Evolutionary conservation across 2,797 vertebrate species (phyloP).

Genomic region (Muraenolepis orangiensis): DNA sequence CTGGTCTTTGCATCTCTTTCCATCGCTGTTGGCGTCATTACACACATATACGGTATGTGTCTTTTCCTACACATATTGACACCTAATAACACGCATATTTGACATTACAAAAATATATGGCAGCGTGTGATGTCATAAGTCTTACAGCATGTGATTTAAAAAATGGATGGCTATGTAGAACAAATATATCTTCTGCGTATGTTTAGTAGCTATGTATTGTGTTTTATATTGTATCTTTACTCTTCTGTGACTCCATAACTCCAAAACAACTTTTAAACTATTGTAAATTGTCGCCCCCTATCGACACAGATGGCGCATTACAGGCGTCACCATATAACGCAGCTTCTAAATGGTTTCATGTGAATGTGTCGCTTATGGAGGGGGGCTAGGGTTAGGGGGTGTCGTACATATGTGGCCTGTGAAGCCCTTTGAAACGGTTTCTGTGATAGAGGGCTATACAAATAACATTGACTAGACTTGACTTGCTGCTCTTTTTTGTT

Average conservation of each 20-base stretch:
- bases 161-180: neutral
- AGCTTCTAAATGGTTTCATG: too few relatives aligned
- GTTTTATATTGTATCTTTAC: neutral
- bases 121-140: neutral
- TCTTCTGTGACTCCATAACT: neutral
- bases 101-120: neutral
- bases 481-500: too few relatives aligned
- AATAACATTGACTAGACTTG: too few relatives aligned
- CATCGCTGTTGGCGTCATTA: slow-evolving; percentile 28
- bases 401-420: too few relatives aligned
- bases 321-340: neutral
- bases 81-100: neutral
- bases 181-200: neutral
- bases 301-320: neutral
- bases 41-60: slow-evolving; percentile 44
- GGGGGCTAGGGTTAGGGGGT: too few relatives aligned
- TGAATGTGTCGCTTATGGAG: too few relatives aligned
- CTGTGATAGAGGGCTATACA: too few relatives aligned
- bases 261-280: neutral
- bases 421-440: too few relatives aligned
- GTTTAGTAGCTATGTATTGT: neutral
- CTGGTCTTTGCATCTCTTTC: slow-evolving; percentile 44
- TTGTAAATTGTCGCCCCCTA: neutral
- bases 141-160: neutral
- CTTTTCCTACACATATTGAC: neutral